Base-by-base conservation (phyloP, 2,888 invertebrate genomes). In the Biston betularia region DNA sequence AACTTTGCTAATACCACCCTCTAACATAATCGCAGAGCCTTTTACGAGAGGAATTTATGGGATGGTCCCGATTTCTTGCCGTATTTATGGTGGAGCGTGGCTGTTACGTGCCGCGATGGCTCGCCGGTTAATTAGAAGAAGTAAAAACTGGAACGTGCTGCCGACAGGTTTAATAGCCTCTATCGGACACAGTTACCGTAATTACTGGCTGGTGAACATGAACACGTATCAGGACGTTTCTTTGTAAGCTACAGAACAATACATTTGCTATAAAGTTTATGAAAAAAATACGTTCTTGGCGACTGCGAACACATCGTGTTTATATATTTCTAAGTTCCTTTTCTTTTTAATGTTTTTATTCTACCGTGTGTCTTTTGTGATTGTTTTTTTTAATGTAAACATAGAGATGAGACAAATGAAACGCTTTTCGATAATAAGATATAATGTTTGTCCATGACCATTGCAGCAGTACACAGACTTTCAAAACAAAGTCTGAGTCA, bases 1-100 rank as follows among this genome's bases (percentile, higher is more conserved):
- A 93, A 93, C 93, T 93, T 93, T 90, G 92, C 93, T 93, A 93
- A 93, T 93, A 93, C 93, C 93, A 93, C 93, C 93, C 93, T 87
- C 93, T 88, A 90, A 92, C 93, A 93, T 93, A 93, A 93, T 93
- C 93, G 93, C 88, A 82, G 90, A 92, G 90, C 93, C 93, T 93
- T 93, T 93, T 93, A 93, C 92, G 93, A 93, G 92, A 90, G 89
- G 92, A 93, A 93, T 93, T 93, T 93, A 93, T 93, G 90, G 87
- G 92, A 93, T 92, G 90, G 89, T 89, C 90, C 89, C 90, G 92
- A 93, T 93, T 93, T 89, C 92, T 92, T 91, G 87, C 86, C 88
- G 88, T 93, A 92, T 93, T 93, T 93, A 92, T 90, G 89, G 88
- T 80, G 76, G 86, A 89, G 85, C 88, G 89, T 88, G 89, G 89